Base-by-base conservation (phyloP, 1,140 invertebrate genomes). In the Thaumatotibia leucotreta region DNA sequence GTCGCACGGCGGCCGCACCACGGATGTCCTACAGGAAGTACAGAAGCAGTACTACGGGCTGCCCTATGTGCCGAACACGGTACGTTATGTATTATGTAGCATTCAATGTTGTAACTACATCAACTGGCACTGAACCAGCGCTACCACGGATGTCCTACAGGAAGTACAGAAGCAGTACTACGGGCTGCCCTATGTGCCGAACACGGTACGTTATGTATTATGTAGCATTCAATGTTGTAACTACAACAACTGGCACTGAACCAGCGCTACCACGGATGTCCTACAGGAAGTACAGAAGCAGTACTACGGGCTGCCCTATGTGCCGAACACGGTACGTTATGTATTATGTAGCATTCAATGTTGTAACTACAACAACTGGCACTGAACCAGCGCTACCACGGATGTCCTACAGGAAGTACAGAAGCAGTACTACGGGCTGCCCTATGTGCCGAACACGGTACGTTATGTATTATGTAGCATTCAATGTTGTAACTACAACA, bases 321-420 rank as follows among this genome's bases (percentile, higher is more conserved):
- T 99, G 1, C 92, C 95, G 65, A 95, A 97, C 85, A 99, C 98
- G 14, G 96, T 96, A 92, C 89, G 91, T 91, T 10, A 33, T 10
- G 32, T 8, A 33, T 8, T 33, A 33, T 33, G 1, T 1, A 10
- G 1, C 32, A 63, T 62, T 63, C 50, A n/a, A n/a, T n/a, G n/a
- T n/a, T n/a, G n/a, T n/a, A n/a, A n/a, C n/a, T n/a, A n/a, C n/a
- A n/a, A n/a, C n/a, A n/a, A n/a, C n/a, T n/a, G n/a, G 93, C 95
- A 31, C 79, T 99, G 23, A 98, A 99, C 92, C 98, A 99, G 92
- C 93, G 93, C 8, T 98, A 97, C 89, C 98, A 99, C 96, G 0
- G 93, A 98, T 14, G 93, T 97, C n/a, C 92, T 99, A 49, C 93
- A 93, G 22, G 90, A 95, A 64, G 94, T 97, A 29, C 97, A 99